A percentile compares a stretch with the other conserved stretches of the same genome.
These are phyloP conservation scores for Azorinus chamasolen DNA, from an alignment of 2,888 invertebrate species.

Conservation along the genomic window DNA sequence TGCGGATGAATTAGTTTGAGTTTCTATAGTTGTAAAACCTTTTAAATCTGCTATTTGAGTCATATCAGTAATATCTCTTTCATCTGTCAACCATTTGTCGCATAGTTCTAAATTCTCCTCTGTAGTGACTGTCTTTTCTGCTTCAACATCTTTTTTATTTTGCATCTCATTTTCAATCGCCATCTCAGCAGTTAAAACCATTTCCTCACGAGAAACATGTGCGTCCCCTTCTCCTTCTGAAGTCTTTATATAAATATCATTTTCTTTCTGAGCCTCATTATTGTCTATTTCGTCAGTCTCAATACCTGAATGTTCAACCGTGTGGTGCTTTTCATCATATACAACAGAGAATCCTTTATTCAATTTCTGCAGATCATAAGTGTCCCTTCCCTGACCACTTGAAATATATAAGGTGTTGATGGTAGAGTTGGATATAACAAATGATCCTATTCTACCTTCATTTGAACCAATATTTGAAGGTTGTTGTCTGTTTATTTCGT, in stretches of 20 bases:
- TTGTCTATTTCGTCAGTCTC: background rate
- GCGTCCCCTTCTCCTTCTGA: too few relatives aligned
- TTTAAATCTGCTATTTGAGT: background rate
- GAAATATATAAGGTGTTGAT: conserved; percentile 59
- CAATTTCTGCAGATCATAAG: background rate
- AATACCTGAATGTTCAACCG: background rate
- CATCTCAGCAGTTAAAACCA: too few relatives aligned
- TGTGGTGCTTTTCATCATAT: background rate
- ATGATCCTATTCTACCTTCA: conserved; percentile 28
- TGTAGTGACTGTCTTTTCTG: too few relatives aligned
- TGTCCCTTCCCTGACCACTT: conserved; percentile 24
- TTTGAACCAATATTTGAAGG: background rate
- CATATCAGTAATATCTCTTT: too few relatives aligned
- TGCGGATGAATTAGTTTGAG: conserved; percentile 38
- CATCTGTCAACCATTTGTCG: too few relatives aligned
- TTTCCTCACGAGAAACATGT: too few relatives aligned
- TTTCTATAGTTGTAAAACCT: background rate
- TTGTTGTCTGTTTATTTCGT: background rate
- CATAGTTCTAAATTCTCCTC: too few relatives aligned
- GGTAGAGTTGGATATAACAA: conserved; percentile 57
- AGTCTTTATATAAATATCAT: too few relatives aligned
- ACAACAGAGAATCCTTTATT: background rate
- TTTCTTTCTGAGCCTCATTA: background rate
- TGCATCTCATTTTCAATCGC: too few relatives aligned
- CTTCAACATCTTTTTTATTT: too few relatives aligned